Base-by-base conservation (phyloP, 2,113 vertebrate genomes). In the Arizona elegans region DNA sequence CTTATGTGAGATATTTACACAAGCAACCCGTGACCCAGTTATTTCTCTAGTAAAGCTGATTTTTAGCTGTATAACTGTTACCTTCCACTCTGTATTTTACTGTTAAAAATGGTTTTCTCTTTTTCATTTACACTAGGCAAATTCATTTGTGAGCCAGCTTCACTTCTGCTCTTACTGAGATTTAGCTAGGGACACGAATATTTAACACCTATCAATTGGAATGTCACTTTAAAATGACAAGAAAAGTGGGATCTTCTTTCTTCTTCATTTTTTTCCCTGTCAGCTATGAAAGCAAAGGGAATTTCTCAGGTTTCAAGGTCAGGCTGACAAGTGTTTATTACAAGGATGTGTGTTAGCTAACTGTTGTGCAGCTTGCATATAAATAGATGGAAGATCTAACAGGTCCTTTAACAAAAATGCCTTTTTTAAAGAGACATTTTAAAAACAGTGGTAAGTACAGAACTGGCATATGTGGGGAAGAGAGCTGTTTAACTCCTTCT, bases 261-360 rank as follows among this genome's bases (percentile, higher is more conserved):
- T 95, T 88, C 94, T 89, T 33, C 95, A 95, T n/a, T 85, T 52
- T 59, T 52, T 91, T 52, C 94, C 91, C 96, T 97, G 96, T 95
- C 97, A 96, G 94, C 92, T 0, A 75, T 92, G 95, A 93, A 94
- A 93, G 88, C 96, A 95, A 93, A 53, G 88, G 70, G 88, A 93
- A 90, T 93, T 96, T 97, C 96, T 97, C 94, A 95, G 91, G 92
- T 97, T 97, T 97, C 97, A 97, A 97, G 95, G 97, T 97, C 96
- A 96, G 55, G 89, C 89, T 91, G 92, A 94, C 85, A 95, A 88
- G 93, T 95, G 50, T 88, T 96, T 96, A 94, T 95, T 91, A 59
- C 10, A 56, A 94, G 92, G 43, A 94, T 95, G 92, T 90, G 91
- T 85, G 90, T 86, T 85, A 93, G 47, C 95, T 95, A 94, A 94